Conservation (phyloP, 2,888 invertebrate species). For the Ochlodes sylvanus region DNA sequence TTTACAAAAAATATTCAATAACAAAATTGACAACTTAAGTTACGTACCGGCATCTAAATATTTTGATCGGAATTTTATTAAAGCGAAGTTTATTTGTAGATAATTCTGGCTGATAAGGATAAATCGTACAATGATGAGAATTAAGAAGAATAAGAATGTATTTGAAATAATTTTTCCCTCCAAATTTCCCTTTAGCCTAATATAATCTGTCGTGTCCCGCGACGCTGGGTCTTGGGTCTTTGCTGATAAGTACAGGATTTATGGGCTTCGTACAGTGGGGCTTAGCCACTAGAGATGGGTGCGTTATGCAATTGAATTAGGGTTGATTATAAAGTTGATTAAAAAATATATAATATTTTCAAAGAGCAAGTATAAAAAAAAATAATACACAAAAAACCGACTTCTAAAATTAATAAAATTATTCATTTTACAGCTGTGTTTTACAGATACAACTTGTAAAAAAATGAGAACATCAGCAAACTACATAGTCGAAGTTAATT, state of each 20-base stretch:
- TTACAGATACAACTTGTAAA: no score
- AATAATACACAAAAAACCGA: no score
- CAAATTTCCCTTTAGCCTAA: not conserved
- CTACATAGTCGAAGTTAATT: no score
- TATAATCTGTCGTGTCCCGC: slow-evolving; percentile 2
- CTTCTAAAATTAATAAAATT: no score
- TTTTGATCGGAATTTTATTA: no score
- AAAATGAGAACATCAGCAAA: no score
- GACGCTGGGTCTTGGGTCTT: not conserved
- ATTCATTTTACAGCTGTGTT: no score
- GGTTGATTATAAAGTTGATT: not conserved
- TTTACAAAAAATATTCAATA: no score
- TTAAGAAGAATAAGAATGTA: slow-evolving; percentile 1
- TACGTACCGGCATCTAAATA: no score
- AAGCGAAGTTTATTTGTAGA: not conserved
- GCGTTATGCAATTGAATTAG: slow-evolving; percentile 1
- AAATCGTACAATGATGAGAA: not conserved
- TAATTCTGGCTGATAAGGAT: not conserved
- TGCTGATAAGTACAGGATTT: slow-evolving; percentile 5
- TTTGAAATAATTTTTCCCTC: slow-evolving; percentile 1
- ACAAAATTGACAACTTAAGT: no score
- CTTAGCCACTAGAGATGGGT: not conserved
- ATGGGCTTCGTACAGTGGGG: not conserved
- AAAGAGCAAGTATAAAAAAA: no score
- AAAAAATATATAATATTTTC: no score